phyloP scores from a whole-genome alignment of 2,113 vertebrate species.

The Pionites leucogaster region DNA sequence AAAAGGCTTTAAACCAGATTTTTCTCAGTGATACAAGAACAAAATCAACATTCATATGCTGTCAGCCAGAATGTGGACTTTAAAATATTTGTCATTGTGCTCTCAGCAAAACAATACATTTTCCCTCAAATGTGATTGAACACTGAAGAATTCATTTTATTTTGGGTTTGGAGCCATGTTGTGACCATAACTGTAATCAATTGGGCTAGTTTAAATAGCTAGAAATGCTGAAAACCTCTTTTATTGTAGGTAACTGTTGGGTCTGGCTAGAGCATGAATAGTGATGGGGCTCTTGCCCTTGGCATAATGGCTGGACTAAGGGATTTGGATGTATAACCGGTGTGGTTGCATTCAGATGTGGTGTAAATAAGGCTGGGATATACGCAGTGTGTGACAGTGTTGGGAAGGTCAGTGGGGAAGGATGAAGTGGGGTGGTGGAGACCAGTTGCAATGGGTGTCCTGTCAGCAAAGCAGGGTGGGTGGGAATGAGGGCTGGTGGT shows the following conservation, averaged over 20 bases:
- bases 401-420: conserved; percentile 79
- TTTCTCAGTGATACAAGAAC: background rate
- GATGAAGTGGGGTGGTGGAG: conserved; percentile 69
- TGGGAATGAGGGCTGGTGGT: conserved; percentile 72
- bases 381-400: conserved; percentile 71
- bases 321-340: conserved; percentile 76
- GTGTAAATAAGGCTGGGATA: conserved; percentile 78
- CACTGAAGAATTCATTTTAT: background rate
- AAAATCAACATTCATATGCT: background rate
- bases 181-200: background rate
- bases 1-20: background rate
- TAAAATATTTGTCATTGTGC: background rate
- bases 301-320: conserved; percentile 78
- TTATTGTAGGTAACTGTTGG: conserved; percentile 56
- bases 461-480: conserved; percentile 75
- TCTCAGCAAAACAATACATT: background rate
- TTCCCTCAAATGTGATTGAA: background rate
- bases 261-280: conserved; percentile 71
- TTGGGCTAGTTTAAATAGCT: conserved; percentile 58
- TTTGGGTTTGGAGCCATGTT: background rate
- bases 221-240: conserved; percentile 68
- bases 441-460: conserved; percentile 74
- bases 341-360: conserved; percentile 72
- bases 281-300: conserved; percentile 77
- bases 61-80: background rate